A percentile compares a stretch with the other conserved stretches of the same genome.
These are phyloP conservation scores for Pterostichus madidus DNA, from an alignment of 2,888 invertebrate species.

Conservation along the genomic window DNA sequence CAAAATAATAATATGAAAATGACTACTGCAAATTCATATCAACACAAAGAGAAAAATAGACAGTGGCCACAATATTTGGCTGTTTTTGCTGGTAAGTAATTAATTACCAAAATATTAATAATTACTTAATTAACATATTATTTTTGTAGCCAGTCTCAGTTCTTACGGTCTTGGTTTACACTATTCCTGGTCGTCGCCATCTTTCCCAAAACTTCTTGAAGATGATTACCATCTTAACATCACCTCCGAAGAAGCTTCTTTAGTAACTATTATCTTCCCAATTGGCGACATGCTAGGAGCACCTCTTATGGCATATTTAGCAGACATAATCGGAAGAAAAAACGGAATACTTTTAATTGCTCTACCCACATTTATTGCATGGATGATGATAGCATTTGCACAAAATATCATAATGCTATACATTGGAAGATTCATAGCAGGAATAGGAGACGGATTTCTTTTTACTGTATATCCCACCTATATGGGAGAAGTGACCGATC, in stretches of 20 bases:
- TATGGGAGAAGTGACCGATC: conserved; percentile 70
- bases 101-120: background rate
- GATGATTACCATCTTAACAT: conserved; percentile 70
- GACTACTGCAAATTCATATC: background rate
- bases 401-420: conserved; percentile 55
- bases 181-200: conserved; percentile 73
- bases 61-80: conserved; percentile 67
- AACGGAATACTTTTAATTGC: conserved; percentile 52
- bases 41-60: conserved; percentile 40
- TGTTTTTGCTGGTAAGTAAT: conserved; percentile 66
- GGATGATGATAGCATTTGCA: conserved; percentile 61
- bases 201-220: conserved; percentile 72
- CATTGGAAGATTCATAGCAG: conserved; percentile 67
- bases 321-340: conserved; percentile 60
- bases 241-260: conserved; percentile 60
- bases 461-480: conserved; percentile 70
- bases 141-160: conserved; percentile 68
- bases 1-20: background rate
- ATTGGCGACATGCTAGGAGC: conserved; percentile 57
- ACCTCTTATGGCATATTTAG: conserved; percentile 35
- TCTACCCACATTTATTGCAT: conserved; percentile 68
- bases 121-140: background rate
- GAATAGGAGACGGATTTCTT: conserved; percentile 69
- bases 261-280: conserved; percentile 40
- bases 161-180: conserved; percentile 70